Conservation (phyloP, 1,140 invertebrate genomes). For the Theocolax elegans region DNA sequence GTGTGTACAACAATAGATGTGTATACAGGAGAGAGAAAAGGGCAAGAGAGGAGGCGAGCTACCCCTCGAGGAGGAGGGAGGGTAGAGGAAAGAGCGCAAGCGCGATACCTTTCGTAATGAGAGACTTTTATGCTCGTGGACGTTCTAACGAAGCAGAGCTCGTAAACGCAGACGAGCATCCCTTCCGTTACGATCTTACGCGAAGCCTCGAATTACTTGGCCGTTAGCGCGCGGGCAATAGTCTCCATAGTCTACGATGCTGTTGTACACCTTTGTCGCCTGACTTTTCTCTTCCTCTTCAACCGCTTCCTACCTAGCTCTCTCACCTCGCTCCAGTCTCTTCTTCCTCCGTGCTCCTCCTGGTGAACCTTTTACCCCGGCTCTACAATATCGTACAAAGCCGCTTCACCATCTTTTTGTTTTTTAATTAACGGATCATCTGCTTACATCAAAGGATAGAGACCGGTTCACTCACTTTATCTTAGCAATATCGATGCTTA, state of each 20-base stretch:
- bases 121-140: constrained; percentile 46
- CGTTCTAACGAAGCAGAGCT: constrained; percentile 43
- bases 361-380: not conserved
- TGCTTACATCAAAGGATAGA: too few species aligned
- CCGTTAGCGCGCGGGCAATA: constrained; percentile 22
- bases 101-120: constrained; percentile 45
- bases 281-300: constrained; percentile 26
- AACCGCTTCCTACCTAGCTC: too few species aligned
- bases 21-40: not conserved
- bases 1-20: not conserved
- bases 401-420: not conserved
- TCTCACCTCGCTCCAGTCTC: too few species aligned
- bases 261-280: constrained; percentile 12
- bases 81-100: not conserved
- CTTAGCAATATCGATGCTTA: too few species aligned
- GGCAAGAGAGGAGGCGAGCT: not conserved
- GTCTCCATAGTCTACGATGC: not conserved
- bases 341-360: constrained; percentile 23
- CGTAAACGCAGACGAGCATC: constrained; percentile 39
- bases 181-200: constrained; percentile 27
- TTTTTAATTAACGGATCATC: constrained; percentile 21
- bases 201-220: constrained; percentile 41
- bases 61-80: too few species aligned
- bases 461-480: too few species aligned
- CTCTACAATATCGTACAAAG: constrained; percentile 1